Base-by-base conservation (phyloP, 2,797 vertebrate species). In the Masticophis lateralis region DNA sequence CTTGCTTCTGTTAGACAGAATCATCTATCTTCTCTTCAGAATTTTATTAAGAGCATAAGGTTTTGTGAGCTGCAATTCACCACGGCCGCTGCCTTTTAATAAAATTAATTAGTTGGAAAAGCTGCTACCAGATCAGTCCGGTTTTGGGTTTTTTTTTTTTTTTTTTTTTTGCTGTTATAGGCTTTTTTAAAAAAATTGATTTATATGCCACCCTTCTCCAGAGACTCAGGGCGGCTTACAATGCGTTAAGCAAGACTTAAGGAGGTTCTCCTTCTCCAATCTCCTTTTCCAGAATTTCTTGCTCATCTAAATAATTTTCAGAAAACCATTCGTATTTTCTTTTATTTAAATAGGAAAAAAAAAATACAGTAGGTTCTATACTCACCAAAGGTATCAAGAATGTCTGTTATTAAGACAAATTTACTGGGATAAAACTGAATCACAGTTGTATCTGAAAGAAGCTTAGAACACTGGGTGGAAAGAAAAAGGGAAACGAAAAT, bases 351-450 rank as follows among this genome's bases (percentile, higher is more conserved):
- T 2, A 79, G 4, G 5, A 11, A 22, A 37, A 8, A 8, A 79
- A 79, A 47, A 10, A 55, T 37, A 6, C 13, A 5, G 16, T 22
- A 25, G 4, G 32, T 18, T 28, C 14, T 13, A 69, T 14, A 98
- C 98, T 97, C 97, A 99, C 99, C 99, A 20, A 99, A 99, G 0
- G 99, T 99, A 97, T 99, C 99, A 0, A 99, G 98, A 93, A 99
- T 99, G 91, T 99, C 99, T 0, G 99, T 99, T 96, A 99, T 99
- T 93, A 99, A 98, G 93, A 99, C 99, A 95, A 99, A 99, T 97
- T 99, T 99, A 98, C 99, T 99, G 88, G 99, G 99, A 97, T 99
- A 99, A 97, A 99, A 99, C 97, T 98, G 99, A 97, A 99, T 99
- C 93, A 99, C 99, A 0, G 98, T 98, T 0, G 99, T 99, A 97